Evolutionary conservation across 2,888 invertebrate genomes (phyloP).

Genomic region (Tinea trinotella): DNA sequence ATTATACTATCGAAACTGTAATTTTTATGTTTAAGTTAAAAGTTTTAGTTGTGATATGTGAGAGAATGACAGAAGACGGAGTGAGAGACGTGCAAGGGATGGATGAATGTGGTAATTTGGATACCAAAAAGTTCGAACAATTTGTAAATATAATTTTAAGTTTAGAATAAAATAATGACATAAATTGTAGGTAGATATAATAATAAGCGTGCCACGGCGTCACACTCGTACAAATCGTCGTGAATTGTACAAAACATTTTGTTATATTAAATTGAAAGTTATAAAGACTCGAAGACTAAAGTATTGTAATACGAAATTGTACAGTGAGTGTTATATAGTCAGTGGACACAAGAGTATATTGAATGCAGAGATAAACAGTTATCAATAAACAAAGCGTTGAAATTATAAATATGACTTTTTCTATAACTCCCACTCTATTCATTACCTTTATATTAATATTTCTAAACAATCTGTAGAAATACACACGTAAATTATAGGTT

Average conservation of each 20-base stretch:
- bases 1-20: constrained; percentile 67
- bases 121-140: constrained; percentile 72
- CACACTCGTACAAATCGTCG: constrained; percentile 57
- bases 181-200: constrained; percentile 52
- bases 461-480: no score
- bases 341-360: constrained; percentile 72
- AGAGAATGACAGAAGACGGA: constrained; percentile 45
- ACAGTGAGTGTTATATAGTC: constrained; percentile 74
- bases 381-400: constrained; percentile 70
- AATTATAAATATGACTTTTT: constrained; percentile 28
- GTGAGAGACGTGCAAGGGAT: constrained; percentile 50
- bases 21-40: constrained; percentile 67
- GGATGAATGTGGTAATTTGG: constrained; percentile 63
- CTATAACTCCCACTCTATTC: neutral
- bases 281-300: constrained; percentile 65
- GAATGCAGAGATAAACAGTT: constrained; percentile 67
- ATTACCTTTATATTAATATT: neutral
- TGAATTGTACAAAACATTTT: constrained; percentile 69
- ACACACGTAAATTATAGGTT: no score
- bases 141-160: constrained; percentile 57
- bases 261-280: constrained; percentile 66
- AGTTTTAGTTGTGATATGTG: constrained; percentile 59
- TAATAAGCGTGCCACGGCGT: constrained; percentile 64
- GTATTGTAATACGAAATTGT: constrained; percentile 70
- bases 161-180: neutral